Evolutionary conservation across 2,888 invertebrate genomes (phyloP).

Genomic region (Cheilosia vulpina): DNA sequence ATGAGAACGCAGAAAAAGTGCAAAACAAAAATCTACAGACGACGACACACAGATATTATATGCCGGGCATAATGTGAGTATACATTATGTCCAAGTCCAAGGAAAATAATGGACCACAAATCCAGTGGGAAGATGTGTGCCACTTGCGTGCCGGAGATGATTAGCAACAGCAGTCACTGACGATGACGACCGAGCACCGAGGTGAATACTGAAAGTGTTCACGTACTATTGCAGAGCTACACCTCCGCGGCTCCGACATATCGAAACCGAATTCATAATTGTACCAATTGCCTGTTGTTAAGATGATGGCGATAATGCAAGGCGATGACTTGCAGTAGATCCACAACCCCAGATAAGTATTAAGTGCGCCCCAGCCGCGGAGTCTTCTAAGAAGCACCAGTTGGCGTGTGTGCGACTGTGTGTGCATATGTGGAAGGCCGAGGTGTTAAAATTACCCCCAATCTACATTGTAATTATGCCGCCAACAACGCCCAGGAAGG

Average conservation of each 20-base stretch:
- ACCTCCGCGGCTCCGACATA: conserved; percentile 55
- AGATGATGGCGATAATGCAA: conserved; percentile 73
- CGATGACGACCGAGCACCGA: conserved; percentile 10
- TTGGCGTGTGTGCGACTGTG: conserved; percentile 5
- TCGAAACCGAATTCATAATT: conserved; percentile 70
- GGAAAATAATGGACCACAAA: conserved; percentile 48
- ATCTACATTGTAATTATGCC: conserved; percentile 83
- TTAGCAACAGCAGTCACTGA: conserved; percentile 41
- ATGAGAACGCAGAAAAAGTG: conserved; percentile 1
- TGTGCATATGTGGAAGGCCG: conserved; percentile 76
- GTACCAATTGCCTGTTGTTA: conserved; percentile 70
- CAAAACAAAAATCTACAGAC: conserved; percentile 25
- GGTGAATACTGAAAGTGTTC: conserved; percentile 51
- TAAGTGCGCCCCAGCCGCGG: conserved; percentile 49
- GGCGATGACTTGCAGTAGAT: conserved; percentile 72
- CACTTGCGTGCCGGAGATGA: conserved; percentile 67
- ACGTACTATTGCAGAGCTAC: conserved; percentile 54
- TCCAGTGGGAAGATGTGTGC: conserved; percentile 54
- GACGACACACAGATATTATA: conserved; percentile 18
- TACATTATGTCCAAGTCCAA: conserved; percentile 51
- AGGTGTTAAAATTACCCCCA: conserved; percentile 84
- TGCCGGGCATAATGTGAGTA: conserved; percentile 15
- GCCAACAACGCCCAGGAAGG: conserved; percentile 72
- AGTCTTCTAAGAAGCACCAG: conserved; percentile 59
- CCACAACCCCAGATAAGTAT: conserved; percentile 66